Evolutionary conservation across 2,113 vertebrate genomes (phyloP), one percentile per base, ranked within the genome.

Genomic region (Plectropomus leopardus): DNA sequence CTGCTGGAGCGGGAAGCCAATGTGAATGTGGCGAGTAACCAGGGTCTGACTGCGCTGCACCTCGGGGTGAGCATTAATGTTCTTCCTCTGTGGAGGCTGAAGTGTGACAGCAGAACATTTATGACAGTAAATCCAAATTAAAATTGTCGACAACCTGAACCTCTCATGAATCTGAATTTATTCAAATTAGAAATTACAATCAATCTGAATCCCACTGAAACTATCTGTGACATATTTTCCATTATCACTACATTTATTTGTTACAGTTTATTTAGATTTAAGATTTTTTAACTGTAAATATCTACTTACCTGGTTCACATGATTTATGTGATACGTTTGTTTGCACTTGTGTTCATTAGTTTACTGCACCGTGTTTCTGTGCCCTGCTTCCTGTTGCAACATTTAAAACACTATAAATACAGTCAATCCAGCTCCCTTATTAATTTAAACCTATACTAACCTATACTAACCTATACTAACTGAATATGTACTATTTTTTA

Each of bases 1-100:
- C 95, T 99, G 94, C 96, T 99, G 92, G 98, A 98, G 95, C 95
- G 97, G 72, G 98, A 98, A 66, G 98, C 98, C 21, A 96, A 92
- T 26, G 95, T 98, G 55, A 96, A 98, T 84, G 76, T 94, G 36
- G 95, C 95, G 2, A 97, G 98, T 88, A 74, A 93, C n/a, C 94
- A 96, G 80, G 97, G 97, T 55, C 96, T 97, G 76, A 99, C 97
- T 1, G 97, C 97, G 28, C 94, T 99, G 91, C 98, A 99, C 88
- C 94, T 98, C 84, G 98, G 97, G 96, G 98, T 99, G 82, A 93
- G 85, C 9, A 2, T 3, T 0, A 26, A 9, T 10, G 3, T 1
- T 9, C 7, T 11, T 4, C 16, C 10, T 6, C 17, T 9, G 11
- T n/a, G 21, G 4, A 53, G 45, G 4, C 19, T 23, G 4, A 3